These are phyloP conservation scores for Unio delphinus DNA, from an alignment of 2,888 invertebrate genomes.

Conservation along the genomic window DNA sequence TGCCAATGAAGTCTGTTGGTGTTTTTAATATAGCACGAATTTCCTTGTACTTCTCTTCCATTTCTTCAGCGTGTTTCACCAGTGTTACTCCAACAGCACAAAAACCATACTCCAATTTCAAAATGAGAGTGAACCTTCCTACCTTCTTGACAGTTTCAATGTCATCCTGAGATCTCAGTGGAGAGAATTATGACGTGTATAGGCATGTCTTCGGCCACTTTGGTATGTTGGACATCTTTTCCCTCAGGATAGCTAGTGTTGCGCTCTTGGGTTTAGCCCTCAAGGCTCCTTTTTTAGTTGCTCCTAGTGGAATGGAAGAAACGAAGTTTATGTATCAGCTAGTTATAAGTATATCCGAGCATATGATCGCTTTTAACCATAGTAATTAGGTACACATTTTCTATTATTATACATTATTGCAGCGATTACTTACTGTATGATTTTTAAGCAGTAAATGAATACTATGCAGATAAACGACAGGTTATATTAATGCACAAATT, in stretches of 20 bases:
- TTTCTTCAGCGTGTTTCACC: slow-evolving; percentile 28
- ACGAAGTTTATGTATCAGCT: too few relatives aligned
- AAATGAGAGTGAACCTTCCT: slow-evolving; percentile 30
- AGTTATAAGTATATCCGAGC: too few relatives aligned
- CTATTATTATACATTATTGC: too few relatives aligned
- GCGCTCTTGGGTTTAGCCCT: slow-evolving; percentile 45
- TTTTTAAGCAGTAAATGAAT: too few relatives aligned
- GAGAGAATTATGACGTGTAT: slow-evolving; percentile 30
- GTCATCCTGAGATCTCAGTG: slow-evolving; percentile 18
- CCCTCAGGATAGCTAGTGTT: slow-evolving; percentile 30
- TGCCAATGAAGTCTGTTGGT: slow-evolving; percentile 39
- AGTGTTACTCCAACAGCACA: slow-evolving; percentile 49
- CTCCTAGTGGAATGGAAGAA: not conserved
- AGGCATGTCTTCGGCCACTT: slow-evolving; percentile 41
- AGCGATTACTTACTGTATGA: too few relatives aligned
- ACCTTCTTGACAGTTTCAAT: slow-evolving; percentile 11
- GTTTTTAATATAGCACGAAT: slow-evolving; percentile 20
- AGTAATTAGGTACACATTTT: too few relatives aligned
- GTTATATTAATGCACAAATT: too few relatives aligned
- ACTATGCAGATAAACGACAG: too few relatives aligned
- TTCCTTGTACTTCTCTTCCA: slow-evolving; percentile 18
- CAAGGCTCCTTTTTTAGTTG: slow-evolving; percentile 24
- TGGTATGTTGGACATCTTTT: slow-evolving; percentile 32
- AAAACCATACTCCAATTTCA: slow-evolving; percentile 53
- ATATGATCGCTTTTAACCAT: too few relatives aligned